Percentiles rank a stretch among this genome's conserved stretches.
These are phyloP conservation scores for Ophioderma brevispina DNA, from an alignment of 35 echinoderm and acorn worm genomes.

Conservation along the genomic window DNA sequence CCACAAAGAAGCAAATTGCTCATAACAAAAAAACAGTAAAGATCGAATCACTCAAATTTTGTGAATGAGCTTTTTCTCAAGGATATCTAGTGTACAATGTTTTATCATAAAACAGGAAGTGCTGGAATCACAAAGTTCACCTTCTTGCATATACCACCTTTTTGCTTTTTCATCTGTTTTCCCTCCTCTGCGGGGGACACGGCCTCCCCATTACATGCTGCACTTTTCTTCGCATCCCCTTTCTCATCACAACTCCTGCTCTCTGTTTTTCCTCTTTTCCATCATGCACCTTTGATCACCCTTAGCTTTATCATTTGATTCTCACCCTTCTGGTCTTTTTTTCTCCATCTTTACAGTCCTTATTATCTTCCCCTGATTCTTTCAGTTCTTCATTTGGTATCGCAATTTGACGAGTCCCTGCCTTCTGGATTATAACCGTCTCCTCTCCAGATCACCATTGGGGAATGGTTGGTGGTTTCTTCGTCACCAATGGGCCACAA, in stretches of 20 bases:
- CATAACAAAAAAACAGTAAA: too few species aligned
- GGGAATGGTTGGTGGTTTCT: slow-evolving; percentile 85
- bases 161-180: too few species aligned
- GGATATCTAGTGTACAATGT: too few species aligned
- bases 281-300: slow-evolving; percentile 23
- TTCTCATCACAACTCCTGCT: slow-evolving; percentile 40
- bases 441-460: background rate
- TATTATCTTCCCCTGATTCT: background rate
- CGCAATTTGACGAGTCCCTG: slow-evolving; percentile 15
- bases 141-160: too few species aligned
- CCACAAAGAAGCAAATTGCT: too few species aligned
- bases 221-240: slow-evolving; percentile 21
- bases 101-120: too few species aligned
- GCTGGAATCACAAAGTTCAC: too few species aligned
- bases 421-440: background rate
- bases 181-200: background rate
- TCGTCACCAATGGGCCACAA: slow-evolving; percentile 78
- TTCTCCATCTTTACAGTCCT: background rate
- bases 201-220: background rate
- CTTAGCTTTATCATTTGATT: background rate
- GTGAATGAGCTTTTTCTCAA: too few species aligned
- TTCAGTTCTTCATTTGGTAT: slow-evolving; percentile 28
- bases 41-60: too few species aligned
- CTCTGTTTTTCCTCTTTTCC: slow-evolving; percentile 28
- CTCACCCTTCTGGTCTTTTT: background rate